phyloP scores from a whole-genome alignment of 2,888 invertebrate genomes.

The Sesia bembeciformis region DNA sequence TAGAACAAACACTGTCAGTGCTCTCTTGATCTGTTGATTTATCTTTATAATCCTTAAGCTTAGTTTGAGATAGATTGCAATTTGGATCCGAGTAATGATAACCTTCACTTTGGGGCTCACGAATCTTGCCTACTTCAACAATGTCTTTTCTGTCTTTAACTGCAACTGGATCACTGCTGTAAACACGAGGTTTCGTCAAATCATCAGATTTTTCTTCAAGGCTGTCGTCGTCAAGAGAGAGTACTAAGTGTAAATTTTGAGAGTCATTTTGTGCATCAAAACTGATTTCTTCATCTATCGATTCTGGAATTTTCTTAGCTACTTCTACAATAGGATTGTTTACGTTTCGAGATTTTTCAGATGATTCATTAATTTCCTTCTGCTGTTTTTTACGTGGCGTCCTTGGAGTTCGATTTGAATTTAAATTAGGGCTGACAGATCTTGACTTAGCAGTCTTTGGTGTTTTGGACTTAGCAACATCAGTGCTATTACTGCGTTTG shows the following conservation, averaged over 20 bases:
- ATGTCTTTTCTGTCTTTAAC: constrained; percentile 37
- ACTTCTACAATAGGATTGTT: too few relatives aligned
- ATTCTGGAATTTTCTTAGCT: constrained; percentile 19
- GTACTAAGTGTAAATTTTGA: constrained; percentile 49
- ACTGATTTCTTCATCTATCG: constrained; percentile 36
- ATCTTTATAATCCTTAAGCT: constrained; percentile 30
- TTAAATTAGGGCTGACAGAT: constrained; percentile 52
- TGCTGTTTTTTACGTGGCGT: constrained; percentile 31
- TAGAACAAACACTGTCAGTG: constrained; percentile 52
- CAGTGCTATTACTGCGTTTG: constrained; percentile 57
- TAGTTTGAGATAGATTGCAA: constrained; percentile 30
- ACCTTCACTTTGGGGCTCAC: constrained; percentile 44
- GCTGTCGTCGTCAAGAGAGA: constrained; percentile 36
- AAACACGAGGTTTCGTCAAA: constrained; percentile 13
- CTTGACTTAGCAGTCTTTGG: constrained; percentile 51
- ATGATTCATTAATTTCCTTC: constrained; percentile 17
- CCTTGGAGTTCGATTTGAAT: constrained; percentile 32
- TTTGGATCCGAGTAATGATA: constrained; percentile 40
- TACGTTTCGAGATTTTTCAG: constrained; percentile 20
- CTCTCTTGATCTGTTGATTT: constrained; percentile 60
- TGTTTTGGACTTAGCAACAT: constrained; percentile 38
- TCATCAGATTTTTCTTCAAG: constrained; percentile 15
- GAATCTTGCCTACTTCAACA: constrained; percentile 30
- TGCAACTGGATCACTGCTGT: constrained; percentile 42
- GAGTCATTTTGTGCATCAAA: constrained; percentile 49